phyloP scores from a whole-genome alignment of 2,113 vertebrate genomes.

The Carassius gibelio region DNA sequence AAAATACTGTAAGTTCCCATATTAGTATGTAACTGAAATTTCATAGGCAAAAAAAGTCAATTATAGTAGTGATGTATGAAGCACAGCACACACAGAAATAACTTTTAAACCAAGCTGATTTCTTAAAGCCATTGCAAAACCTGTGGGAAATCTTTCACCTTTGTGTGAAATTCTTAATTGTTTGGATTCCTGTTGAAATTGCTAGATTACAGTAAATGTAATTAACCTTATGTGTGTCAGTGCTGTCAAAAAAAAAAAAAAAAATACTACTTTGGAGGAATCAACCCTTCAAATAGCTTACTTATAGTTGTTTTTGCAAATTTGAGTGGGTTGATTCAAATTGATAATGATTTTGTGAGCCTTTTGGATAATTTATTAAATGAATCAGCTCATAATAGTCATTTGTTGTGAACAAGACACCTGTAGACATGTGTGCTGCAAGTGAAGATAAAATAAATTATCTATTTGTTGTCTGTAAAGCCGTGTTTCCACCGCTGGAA shows the following conservation, averaged over 20 bases:
- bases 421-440: too few species aligned
- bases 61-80: background rate
- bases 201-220: background rate
- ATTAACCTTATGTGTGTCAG: background rate
- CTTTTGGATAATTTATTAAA: too few species aligned
- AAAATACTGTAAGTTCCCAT: background rate
- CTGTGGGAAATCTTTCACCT: background rate
- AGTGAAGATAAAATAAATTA: too few species aligned
- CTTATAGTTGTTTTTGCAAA: too few species aligned
- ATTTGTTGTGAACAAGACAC: too few species aligned
- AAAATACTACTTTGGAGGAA: too few species aligned
- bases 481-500: too few species aligned
- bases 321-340: too few species aligned
- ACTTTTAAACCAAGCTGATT: background rate
- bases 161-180: background rate
- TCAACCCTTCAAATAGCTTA: too few species aligned
- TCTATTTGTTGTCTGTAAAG: too few species aligned
- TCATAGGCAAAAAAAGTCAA: background rate
- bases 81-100: background rate
- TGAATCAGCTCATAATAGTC: too few species aligned
- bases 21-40: background rate
- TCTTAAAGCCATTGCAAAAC: background rate
- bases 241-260: background rate
- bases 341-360: too few species aligned
- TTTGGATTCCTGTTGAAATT: background rate